Base-by-base conservation (phyloP, 2,888 invertebrate genomes). In the Stenichneumon culpator region DNA sequence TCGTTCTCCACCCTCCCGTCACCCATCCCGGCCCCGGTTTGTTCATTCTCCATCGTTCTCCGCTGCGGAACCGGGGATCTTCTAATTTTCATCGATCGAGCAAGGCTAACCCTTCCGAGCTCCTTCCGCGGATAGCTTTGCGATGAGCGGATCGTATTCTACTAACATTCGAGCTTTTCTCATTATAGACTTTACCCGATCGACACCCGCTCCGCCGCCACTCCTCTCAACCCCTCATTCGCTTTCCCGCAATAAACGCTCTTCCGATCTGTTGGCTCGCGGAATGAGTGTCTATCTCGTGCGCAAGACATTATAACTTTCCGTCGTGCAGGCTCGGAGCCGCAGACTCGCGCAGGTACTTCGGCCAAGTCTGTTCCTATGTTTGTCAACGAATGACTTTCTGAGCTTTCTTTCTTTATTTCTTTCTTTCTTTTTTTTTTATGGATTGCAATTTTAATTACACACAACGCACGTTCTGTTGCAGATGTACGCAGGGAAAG, bases 401-500 rank as follows among this genome's bases (percentile, higher is more conserved):
- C n/a, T n/a, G n/a, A n/a, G n/a, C n/a, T n/a, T n/a, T n/a, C n/a
- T n/a, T n/a, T n/a, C n/a, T n/a, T n/a, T n/a, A n/a, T n/a, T n/a
- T n/a, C n/a, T n/a, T n/a, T n/a, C n/a, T n/a, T 54, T 54, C 11
- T 54, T 2, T 22, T 22, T 54, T 54, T n/a, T 54, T 11, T 3
- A 3, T n/a, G 2, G 39, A 11, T 3, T 11, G 39, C 0, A 22
- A 57, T 22, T 25, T 3, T 57, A 25, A 25, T 22, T 25, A 14
- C 25, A 25, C 9, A 19, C 54, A 9, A 9, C 19, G 11, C 11
- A 57, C 11, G 14, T 7, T 79, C 19, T 57, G 16, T 92, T 91
- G 87, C 95, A 97, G 97, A 96, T 97, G 97, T 95, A 96, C 96
- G 95, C 96, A 96, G 95, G 96, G 95, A 93, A 97, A 97, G 95